phyloP scores from a whole-genome alignment of 2,797 vertebrate species.

The Agapornis canus region DNA sequence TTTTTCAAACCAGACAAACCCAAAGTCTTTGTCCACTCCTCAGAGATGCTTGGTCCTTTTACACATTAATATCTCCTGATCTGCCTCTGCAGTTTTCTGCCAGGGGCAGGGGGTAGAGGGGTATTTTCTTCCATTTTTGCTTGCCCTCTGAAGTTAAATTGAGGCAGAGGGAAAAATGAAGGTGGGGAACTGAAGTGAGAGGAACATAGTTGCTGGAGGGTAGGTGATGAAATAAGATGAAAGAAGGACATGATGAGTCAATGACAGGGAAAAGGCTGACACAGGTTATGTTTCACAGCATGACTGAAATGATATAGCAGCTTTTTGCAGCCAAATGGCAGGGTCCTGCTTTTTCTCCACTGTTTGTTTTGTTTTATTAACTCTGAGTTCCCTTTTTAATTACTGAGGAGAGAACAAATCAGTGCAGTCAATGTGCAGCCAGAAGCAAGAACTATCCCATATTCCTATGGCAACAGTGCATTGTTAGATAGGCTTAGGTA shows the following conservation, averaged over 20 bases:
- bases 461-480: constrained; percentile 9
- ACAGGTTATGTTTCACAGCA: neutral
- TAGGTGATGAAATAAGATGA: neutral
- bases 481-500: neutral
- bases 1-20: neutral
- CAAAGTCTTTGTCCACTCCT: neutral
- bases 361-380: neutral
- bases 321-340: neutral
- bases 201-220: neutral
- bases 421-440: neutral
- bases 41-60: neutral
- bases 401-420: neutral
- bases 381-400: neutral
- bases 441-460: neutral
- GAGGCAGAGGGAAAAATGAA: neutral
- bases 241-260: neutral
- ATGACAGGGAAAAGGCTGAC: neutral
- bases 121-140: neutral
- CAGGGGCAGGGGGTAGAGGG: neutral
- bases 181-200: neutral
- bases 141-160: neutral
- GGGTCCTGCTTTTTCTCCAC: neutral
- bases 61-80: neutral
- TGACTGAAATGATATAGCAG: neutral
- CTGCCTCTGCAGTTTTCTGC: neutral